Conservation (phyloP, 2,888 invertebrate species). For the Nomada ferruginata region DNA sequence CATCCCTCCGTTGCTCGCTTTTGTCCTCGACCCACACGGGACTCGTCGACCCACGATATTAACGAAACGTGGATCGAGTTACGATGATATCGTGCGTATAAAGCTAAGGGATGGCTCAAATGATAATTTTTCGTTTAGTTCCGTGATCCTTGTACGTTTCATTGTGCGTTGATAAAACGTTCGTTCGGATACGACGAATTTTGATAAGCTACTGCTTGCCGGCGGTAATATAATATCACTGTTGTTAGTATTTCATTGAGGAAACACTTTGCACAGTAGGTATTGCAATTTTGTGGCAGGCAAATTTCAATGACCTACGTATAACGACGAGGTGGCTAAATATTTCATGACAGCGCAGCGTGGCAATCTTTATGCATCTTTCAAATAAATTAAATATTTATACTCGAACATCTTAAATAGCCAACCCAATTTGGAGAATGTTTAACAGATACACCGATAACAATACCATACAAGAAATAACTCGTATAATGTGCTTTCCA, state of each 20-base stretch:
- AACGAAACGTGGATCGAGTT: conserved; percentile 46
- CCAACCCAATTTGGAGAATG: no score
- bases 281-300: no score
- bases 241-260: neutral
- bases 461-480: no score
- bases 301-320: no score
- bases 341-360: no score
- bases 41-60: conserved; percentile 43
- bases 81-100: conserved; percentile 25
- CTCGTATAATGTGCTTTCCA: neutral
- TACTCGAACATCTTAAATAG: no score
- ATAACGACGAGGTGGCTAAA: no score
- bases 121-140: conserved; percentile 38
- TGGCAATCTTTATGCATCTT: no score
- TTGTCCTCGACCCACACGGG: conserved; percentile 51
- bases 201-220: conserved; percentile 8
- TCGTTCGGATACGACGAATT: neutral
- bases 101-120: neutral
- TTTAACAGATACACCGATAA: no score
- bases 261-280: no score
- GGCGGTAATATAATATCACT: neutral
- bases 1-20: conserved; percentile 34
- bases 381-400: no score
- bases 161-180: neutral
- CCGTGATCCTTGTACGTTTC: neutral